Percentiles rank a stretch among this genome's conserved stretches.
Evolutionary conservation across 1,140 invertebrate species (phyloP).

Genomic region (Tetramorium alpestre): DNA sequence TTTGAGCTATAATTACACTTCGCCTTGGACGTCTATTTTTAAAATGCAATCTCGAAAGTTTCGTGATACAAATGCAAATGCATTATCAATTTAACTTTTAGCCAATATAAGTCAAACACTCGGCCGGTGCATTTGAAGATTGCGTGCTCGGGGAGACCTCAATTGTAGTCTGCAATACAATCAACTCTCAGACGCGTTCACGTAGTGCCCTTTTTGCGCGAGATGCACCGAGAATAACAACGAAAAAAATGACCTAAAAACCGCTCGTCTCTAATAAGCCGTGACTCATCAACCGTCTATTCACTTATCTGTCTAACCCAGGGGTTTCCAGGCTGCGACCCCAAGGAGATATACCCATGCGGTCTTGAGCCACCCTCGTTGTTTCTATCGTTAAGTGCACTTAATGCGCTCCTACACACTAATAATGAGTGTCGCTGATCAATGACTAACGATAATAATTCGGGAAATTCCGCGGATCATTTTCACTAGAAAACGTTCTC

Average conservation of each 20-base stretch:
- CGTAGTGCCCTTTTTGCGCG: constrained; percentile 42
- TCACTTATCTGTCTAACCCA: constrained; percentile 72
- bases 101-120: background rate
- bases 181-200: constrained; percentile 23
- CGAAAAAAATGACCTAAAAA: constrained; percentile 68
- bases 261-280: constrained; percentile 59
- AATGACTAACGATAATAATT: constrained; percentile 4
- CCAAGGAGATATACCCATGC: constrained; percentile 54
- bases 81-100: background rate
- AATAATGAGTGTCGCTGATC: constrained; percentile 5
- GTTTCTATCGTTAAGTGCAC: constrained; percentile 27
- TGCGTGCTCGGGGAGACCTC: constrained; percentile 6
- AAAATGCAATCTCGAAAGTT: background rate
- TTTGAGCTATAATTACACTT: background rate
- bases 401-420: constrained; percentile 46
- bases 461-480: background rate
- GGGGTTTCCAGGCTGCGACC: constrained; percentile 71
- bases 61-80: background rate
- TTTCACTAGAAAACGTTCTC: background rate
- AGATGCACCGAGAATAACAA: constrained; percentile 5
- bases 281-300: constrained; percentile 69
- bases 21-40: background rate
- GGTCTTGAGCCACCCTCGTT: constrained; percentile 57
- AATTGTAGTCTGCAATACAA: constrained; percentile 44
- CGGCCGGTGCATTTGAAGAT: constrained; percentile 27